Evolutionary conservation across 2,797 vertebrate species (phyloP).

Genomic region (Triplophysa bombifrons): DNA sequence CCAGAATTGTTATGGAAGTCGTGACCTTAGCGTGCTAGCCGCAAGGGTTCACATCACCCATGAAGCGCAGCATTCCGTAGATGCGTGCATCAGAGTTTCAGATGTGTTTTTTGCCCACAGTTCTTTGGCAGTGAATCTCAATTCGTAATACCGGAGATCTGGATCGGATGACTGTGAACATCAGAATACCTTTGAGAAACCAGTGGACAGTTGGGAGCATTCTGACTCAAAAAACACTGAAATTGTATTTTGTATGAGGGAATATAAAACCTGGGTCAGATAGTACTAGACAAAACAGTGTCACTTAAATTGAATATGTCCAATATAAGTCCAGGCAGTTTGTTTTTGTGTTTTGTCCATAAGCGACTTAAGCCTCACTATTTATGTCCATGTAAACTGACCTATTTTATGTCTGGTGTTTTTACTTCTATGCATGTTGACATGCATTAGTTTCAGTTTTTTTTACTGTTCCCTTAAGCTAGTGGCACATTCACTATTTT

Average conservation of each 20-base stretch:
- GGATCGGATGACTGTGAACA: conserved; percentile 21
- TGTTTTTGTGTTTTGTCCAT: background rate
- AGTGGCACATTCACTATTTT: conserved; percentile 40
- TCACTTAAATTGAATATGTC: conserved; percentile 7
- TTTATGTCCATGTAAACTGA: conserved; percentile 12
- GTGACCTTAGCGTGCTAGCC: conserved; percentile 30
- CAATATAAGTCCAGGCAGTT: background rate
- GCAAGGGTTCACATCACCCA: conserved; percentile 27
- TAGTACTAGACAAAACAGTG: conserved; percentile 10
- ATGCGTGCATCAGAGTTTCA: conserved; percentile 20
- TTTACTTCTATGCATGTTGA: conserved; percentile 16
- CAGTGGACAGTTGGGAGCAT: conserved; percentile 17
- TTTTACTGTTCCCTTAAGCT: conserved; percentile 27
- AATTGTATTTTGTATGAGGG: conserved; percentile 4
- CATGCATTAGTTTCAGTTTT: conserved; percentile 37
- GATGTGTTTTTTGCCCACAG: conserved; percentile 5
- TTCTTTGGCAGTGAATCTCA: background rate
- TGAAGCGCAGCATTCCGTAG: conserved; percentile 15
- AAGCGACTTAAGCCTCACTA: background rate
- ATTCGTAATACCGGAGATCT: conserved; percentile 15
- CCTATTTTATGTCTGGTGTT: conserved; percentile 23
- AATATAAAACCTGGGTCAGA: background rate
- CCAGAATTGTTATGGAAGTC: conserved; percentile 25
- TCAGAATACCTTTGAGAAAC: conserved; percentile 19
- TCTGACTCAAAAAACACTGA: background rate